Evolutionary conservation across 2,888 invertebrate species (phyloP), one percentile per base, ranked within the genome.

Genomic region (Pharmacophagus antenor): DNA sequence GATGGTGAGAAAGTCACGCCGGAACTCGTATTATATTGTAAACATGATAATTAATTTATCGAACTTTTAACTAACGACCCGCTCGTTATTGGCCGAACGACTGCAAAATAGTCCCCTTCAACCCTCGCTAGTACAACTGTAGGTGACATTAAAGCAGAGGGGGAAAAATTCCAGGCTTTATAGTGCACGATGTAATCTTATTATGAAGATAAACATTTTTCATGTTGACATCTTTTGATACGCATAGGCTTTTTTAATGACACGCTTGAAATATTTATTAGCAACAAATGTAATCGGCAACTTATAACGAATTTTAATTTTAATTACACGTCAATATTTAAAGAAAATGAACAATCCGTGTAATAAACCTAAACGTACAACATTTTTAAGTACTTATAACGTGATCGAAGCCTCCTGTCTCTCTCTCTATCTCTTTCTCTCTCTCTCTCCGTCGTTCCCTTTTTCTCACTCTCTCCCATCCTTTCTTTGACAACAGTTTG

Each of bases 201-300:
- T 61, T 56, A 56, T 23, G 41, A 18, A 48, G 25, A 56, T 61
- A 57, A 53, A 61, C 52, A 48, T 56, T 48, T 61, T 51, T 47
- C 25, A 4, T 42, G 41, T 60, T 55, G 55, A 55, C 46, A 12
- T 46, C 37, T 17, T 55, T 51, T 50, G 12, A 22, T 2, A 18
- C 2, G 15, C 18, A 22, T 20, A 46, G 21, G 52, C 23, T 31
- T 31, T 18, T 44, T 48, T 48, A 17, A n/a, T n/a, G n/a, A n/a
- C n/a, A n/a, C n/a, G n/a, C n/a, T n/a, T n/a, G n/a, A n/a, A n/a
- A n/a, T n/a, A n/a, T n/a, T n/a, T n/a, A n/a, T n/a, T n/a, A n/a
- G n/a, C n/a, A n/a, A n/a, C n/a, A n/a, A n/a, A n/a, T n/a, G n/a
- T n/a, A n/a, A n/a, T n/a, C n/a, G n/a, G n/a, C n/a, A n/a, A n/a